Base-by-base conservation (phyloP, 2,113 vertebrate species). In the Uria lomvia region DNA sequence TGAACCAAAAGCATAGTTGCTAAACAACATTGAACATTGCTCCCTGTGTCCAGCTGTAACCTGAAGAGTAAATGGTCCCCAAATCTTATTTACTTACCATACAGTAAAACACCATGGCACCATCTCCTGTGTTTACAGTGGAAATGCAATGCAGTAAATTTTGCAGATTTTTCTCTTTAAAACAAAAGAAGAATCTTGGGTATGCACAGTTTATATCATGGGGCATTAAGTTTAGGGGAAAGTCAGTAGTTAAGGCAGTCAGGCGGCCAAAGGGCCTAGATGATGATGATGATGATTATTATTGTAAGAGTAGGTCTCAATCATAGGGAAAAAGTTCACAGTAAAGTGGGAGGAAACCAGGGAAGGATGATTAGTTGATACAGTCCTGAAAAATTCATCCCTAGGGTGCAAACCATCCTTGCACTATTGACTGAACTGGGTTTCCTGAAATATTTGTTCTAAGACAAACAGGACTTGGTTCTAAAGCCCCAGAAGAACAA, bases 131-230 rank as follows among this genome's bases (percentile, higher is more conserved):
- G 98, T 96, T 97, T 97, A 97, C 95, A 98, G 97, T 96, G 96
- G 97, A 98, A 98, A 98, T 98, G 98, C 98, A 98, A 98, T 98
- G 98, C 98, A 98, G 93, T 94, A 92, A 79, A 92, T 91, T 97
- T 95, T 85, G 96, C 59, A 87, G 96, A 14, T 92, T 65, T 89
- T 89, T 93, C 50, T 95, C 95, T 97, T 98, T 94, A 95, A 97
- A 97, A 81, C 74, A 98, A 94, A 97, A 96, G 77, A 86, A 97
- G 59, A 96, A 78, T 83, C 93, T 97, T 98, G 89, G 86, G 58
- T 92, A 96, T 90, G 79, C 72, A 90, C 15, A 49, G 74, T 96
- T 96, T 94, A 67, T 85, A 96, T 88, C 67, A 92, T 6, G 19
- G 84, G 84, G 30, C 60, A 34, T 56, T 85, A 53, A 74, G 65